Percentiles rank a stretch among this genome's conserved stretches.
These are phyloP conservation scores for Leucoraja erinaceus DNA, from an alignment of 2,113 vertebrate genomes.

Conservation along the genomic window DNA sequence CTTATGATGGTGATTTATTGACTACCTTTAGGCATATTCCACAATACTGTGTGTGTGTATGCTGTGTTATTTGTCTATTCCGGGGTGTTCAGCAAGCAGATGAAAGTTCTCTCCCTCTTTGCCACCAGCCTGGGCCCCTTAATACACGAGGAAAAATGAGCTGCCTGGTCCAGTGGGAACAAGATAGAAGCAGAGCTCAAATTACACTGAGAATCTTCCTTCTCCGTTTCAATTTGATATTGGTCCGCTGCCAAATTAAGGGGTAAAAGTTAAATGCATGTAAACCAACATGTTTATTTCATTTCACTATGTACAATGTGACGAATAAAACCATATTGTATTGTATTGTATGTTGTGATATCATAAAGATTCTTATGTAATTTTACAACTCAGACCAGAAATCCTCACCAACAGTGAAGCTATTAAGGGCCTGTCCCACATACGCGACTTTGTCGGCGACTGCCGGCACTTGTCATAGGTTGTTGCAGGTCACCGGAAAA, in stretches of 20 bases:
- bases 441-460: no score
- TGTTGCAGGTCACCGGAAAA: no score
- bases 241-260: not conserved
- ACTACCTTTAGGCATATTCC: not conserved
- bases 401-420: not conserved
- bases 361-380: not conserved
- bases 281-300: not conserved
- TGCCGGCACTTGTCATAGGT: no score
- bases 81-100: not conserved
- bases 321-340: no score
- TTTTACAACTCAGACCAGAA: not conserved
- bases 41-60: not conserved
- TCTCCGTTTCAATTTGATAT: not conserved
- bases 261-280: not conserved
- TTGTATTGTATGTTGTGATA: no score
- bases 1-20: slow-evolving; percentile 10
- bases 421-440: not conserved
- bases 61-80: not conserved
- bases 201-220: not conserved
- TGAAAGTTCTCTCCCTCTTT: not conserved
- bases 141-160: not conserved
- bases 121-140: not conserved
- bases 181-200: not conserved
- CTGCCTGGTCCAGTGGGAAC: not conserved
- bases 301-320: no score